These are phyloP conservation scores for Numida meleagris DNA, from an alignment of 2,113 vertebrate genomes.

Conservation along the genomic window DNA sequence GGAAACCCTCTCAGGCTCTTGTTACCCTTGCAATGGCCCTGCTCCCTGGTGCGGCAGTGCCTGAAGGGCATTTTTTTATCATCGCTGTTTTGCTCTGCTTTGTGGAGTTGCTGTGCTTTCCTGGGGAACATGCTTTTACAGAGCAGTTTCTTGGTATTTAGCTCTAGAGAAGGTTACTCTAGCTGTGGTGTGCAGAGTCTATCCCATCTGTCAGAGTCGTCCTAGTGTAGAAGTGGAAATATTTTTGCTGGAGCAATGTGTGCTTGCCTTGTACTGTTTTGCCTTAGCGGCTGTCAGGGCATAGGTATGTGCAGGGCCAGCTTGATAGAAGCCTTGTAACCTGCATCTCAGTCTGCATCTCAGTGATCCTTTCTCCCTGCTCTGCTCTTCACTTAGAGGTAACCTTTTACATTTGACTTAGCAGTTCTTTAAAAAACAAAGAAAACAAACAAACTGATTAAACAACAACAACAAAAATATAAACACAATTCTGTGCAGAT, in stretches of 20 bases:
- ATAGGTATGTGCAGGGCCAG: no score
- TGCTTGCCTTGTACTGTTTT: fast-evolving
- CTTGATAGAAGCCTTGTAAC: neutral
- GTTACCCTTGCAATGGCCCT: fast-evolving
- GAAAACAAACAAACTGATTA: neutral
- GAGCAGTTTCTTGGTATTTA: neutral
- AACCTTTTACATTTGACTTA: neutral
- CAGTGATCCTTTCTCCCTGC: neutral
- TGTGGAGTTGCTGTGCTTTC: neutral
- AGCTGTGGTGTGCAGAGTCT: neutral
- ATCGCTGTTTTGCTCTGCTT: neutral
- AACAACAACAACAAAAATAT: neutral
- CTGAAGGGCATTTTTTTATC: neutral
- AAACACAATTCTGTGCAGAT: neutral
- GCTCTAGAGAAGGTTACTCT: neutral
- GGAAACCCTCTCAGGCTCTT: neutral
- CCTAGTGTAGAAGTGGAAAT: neutral
- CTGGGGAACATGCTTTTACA: neutral
- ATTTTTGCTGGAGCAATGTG: neutral
- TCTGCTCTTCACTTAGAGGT: neutral
- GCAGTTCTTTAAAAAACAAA: neutral
- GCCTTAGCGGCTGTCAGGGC: neutral
- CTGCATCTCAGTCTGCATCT: neutral
- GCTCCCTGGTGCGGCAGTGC: fast-evolving
- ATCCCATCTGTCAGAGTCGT: neutral